A percentile compares a stretch with the other conserved stretches of the same genome.
phyloP scores from a whole-genome alignment of 92 coral and sea anemone genomes.

The Porites cylindrica region DNA sequence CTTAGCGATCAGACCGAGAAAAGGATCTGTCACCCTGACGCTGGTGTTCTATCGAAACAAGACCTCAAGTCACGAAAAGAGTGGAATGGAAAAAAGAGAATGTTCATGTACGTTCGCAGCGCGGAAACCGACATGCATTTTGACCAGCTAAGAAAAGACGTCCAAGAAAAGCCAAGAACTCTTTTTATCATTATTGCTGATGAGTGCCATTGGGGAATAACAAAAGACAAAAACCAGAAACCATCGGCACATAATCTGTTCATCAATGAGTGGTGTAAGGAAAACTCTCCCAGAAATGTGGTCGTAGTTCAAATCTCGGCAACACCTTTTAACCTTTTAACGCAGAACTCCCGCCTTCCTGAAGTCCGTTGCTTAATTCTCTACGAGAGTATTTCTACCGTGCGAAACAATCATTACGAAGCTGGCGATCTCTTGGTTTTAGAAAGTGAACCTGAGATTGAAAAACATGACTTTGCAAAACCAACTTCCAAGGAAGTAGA shows the following conservation, averaged over 20 bases:
- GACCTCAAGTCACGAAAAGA: not conserved
- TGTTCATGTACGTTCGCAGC: not conserved
- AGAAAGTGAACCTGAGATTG: too few species aligned
- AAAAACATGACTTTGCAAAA: too few species aligned
- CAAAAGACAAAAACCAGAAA: conserved; percentile 35
- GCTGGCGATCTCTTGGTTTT: too few species aligned
- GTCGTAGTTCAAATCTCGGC: not conserved
- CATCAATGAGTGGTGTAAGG: conserved; percentile 55
- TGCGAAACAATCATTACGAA: too few species aligned
- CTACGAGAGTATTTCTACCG: too few species aligned
- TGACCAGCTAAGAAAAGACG: conserved; percentile 15
- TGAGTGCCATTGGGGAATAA: conserved; percentile 65
- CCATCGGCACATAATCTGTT: not conserved
- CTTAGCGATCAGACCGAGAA: conserved; percentile 61
- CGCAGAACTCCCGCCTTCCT: not conserved
- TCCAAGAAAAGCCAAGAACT: conserved; percentile 30
- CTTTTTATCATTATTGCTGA: conserved; percentile 7
- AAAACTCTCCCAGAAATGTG: conserved; percentile 40
- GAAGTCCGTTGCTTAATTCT: too few species aligned
- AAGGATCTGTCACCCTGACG: too few species aligned
- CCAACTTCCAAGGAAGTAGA: too few species aligned
- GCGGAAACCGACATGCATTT: conserved; percentile 35
- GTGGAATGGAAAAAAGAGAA: not conserved
- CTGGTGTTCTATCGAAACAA: not conserved
- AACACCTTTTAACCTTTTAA: conserved; percentile 45